Percentiles rank a stretch among this genome's conserved stretches.
Evolutionary conservation across 64 coral and sea anemone species (phyloP).

Genomic region (Porites lutea): DNA sequence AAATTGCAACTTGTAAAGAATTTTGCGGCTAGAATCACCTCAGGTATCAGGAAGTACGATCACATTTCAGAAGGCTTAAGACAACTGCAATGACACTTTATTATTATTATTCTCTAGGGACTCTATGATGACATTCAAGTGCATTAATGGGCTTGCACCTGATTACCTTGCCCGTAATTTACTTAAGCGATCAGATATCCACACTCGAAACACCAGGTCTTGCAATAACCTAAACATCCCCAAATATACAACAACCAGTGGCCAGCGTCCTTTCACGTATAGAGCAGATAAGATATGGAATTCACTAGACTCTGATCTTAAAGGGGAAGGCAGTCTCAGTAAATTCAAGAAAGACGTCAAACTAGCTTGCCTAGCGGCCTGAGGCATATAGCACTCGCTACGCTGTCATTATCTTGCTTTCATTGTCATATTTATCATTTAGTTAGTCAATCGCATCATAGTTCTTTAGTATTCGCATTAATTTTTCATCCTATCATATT

Average conservation of each 20-base stretch:
- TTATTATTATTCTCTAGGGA: not conserved
- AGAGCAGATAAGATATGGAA: conserved; percentile 9
- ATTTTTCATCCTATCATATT: too few species aligned
- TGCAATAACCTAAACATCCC: too few species aligned
- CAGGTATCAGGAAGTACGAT: not conserved
- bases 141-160: too few species aligned
- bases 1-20: not conserved
- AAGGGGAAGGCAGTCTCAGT: not conserved
- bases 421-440: not conserved
- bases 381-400: not conserved
- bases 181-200: not conserved
- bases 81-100: not conserved
- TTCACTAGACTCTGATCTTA: not conserved
- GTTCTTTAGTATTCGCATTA: not conserved
- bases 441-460: not conserved
- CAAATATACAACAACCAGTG: too few species aligned
- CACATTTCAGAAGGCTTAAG: not conserved
- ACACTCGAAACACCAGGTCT: not conserved
- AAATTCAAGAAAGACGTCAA: too few species aligned
- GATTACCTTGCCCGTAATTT: too few species aligned
- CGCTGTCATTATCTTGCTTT: not conserved
- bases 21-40: not conserved
- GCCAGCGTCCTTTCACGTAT: not conserved
- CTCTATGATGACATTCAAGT: not conserved
- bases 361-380: not conserved